Evolutionary conservation across 2,888 invertebrate genomes (phyloP).

Genomic region (Nomada ruficornis): DNA sequence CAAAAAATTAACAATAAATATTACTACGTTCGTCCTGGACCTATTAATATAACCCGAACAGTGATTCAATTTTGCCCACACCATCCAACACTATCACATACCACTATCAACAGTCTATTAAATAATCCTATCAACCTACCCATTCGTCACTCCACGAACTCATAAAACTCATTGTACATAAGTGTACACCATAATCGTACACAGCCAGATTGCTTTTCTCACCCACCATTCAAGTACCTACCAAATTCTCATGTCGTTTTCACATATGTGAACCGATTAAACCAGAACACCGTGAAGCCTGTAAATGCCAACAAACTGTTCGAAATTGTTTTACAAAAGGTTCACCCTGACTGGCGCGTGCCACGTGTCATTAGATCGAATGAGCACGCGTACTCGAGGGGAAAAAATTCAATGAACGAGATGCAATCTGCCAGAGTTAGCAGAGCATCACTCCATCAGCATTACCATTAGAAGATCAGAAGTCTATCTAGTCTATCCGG

Average conservation of each 20-base stretch:
- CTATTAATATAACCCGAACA: too few relatives aligned
- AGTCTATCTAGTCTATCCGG: constrained; percentile 58
- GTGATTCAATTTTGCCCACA: too few relatives aligned
- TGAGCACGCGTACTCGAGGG: constrained; percentile 43
- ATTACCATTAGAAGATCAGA: constrained; percentile 76
- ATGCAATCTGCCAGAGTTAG: constrained; percentile 70
- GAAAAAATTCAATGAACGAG: constrained; percentile 59
- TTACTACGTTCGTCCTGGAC: too few relatives aligned
- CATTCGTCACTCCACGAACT: background rate
- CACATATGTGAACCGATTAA: background rate
- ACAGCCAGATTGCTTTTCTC: background rate
- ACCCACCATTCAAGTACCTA: background rate
- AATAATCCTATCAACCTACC: too few relatives aligned
- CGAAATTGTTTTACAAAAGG: background rate
- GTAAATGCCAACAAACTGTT: background rate
- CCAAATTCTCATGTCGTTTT: background rate
- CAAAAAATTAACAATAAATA: too few relatives aligned
- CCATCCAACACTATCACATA: too few relatives aligned
- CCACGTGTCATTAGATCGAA: constrained; percentile 49
- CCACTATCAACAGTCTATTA: too few relatives aligned
- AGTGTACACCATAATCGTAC: background rate
- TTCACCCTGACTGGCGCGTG: constrained; percentile 8
- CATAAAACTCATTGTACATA: background rate
- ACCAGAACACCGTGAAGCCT: background rate
- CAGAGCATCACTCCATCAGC: constrained; percentile 78